These are phyloP conservation scores for Melanocharis versteri DNA, from an alignment of 2,113 vertebrate genomes.

Conservation along the genomic window DNA sequence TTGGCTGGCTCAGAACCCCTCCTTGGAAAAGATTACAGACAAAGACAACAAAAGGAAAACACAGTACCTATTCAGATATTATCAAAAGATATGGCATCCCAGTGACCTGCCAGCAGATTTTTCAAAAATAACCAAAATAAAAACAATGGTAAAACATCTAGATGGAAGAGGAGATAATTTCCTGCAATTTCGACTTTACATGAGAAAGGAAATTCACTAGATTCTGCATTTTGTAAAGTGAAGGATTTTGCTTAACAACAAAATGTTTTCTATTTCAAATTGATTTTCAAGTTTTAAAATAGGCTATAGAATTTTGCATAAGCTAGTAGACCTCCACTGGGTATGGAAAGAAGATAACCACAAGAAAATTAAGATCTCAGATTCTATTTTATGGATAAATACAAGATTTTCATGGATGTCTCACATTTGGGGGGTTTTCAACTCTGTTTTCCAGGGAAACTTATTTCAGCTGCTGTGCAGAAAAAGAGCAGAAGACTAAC, in stretches of 20 bases:
- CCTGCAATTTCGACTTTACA: background rate
- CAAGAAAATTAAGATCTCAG: background rate
- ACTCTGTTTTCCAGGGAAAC: background rate
- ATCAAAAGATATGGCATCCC: background rate
- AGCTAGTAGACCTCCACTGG: background rate
- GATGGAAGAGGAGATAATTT: background rate
- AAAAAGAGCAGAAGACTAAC: background rate
- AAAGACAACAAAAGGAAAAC: background rate
- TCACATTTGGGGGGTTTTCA: background rate
- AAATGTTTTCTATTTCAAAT: background rate
- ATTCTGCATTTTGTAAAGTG: background rate
- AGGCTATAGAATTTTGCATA: background rate
- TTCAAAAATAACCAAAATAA: background rate
- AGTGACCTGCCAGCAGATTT: background rate
- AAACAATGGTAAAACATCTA: background rate
- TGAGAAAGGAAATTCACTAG: background rate
- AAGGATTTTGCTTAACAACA: background rate
- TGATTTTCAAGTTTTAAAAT: background rate
- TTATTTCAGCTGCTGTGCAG: background rate
- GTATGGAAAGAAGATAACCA: background rate
- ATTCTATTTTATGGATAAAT: background rate
- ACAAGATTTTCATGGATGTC: background rate
- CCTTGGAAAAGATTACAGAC: background rate
- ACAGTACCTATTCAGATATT: background rate
- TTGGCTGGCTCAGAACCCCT: background rate